A percentile compares a stretch with the other conserved stretches of the same genome.
phyloP scores from a whole-genome alignment of 1,140 invertebrate genomes.

The Lamellibrachia luymesi region DNA sequence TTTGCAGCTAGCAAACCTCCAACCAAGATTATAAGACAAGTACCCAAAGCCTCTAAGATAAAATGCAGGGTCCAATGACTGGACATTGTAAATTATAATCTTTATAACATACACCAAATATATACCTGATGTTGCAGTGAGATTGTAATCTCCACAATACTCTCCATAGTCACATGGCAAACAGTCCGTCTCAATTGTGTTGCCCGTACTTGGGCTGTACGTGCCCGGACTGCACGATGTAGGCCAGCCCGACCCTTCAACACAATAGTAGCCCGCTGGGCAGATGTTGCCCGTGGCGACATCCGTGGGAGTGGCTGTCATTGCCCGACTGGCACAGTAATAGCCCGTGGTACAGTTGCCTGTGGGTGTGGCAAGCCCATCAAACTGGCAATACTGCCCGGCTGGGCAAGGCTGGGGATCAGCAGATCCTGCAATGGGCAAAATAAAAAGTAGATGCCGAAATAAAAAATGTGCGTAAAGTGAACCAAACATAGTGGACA shows the following conservation, averaged over 20 bases:
- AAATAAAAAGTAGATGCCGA: background rate
- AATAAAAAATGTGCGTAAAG: background rate
- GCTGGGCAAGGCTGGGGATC: conserved; percentile 42
- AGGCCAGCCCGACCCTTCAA: conserved; percentile 37
- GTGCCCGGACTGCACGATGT: conserved; percentile 45
- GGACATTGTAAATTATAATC: no score
- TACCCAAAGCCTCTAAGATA: background rate
- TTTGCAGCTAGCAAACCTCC: background rate
- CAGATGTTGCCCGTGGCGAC: conserved; percentile 45
- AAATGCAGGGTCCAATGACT: no score
- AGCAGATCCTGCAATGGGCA: conserved; percentile 34
- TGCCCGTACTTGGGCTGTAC: conserved; percentile 41
- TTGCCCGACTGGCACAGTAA: conserved; percentile 43
- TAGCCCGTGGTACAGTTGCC: conserved; percentile 43
- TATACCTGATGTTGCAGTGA: conserved; percentile 44
- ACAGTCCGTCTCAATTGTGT: conserved; percentile 40
- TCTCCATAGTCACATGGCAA: conserved; percentile 44
- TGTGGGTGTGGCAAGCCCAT: conserved; percentile 37
- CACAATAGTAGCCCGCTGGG: conserved; percentile 46
- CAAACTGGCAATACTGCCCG: conserved; percentile 45
- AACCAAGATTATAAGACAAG: background rate
- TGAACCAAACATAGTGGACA: no score
- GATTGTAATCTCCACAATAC: conserved; percentile 47
- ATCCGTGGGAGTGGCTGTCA: conserved; percentile 40
- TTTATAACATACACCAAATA: background rate